Base-by-base conservation (phyloP, 2,888 invertebrate genomes). In the Orchesellides sinensis region DNA sequence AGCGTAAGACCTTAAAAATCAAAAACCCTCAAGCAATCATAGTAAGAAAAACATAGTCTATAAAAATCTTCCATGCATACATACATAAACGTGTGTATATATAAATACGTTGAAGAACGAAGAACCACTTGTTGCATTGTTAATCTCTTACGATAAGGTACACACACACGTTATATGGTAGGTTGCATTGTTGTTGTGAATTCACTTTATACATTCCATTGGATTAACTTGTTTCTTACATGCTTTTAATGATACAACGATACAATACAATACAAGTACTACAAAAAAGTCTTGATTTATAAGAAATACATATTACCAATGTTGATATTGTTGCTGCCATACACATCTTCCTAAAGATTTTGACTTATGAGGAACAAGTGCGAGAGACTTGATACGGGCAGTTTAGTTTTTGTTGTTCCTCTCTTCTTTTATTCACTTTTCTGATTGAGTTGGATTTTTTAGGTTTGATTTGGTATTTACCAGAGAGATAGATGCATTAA, bases 121-220 rank as follows among this genome's bases (percentile, higher is more conserved):
- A n/a, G n/a, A n/a, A 21, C 17, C 69, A 69, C 69, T 69, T 69
- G 69, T 69, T 69, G 70, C 56, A 70, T 59, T 70, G 70, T 45
- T 59, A 14, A 52, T 47, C 8, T 47, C n/a, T 17, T 47, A n/a
- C n/a, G n/a, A n/a, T n/a, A n/a, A n/a, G n/a, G n/a, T n/a, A n/a
- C n/a, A n/a, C n/a, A n/a, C n/a, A n/a, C n/a, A n/a, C n/a, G n/a
- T n/a, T n/a, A n/a, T n/a, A n/a, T n/a, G n/a, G n/a, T 40, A 40
- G n/a, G 40, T n/a, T 5, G 40, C n/a, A 40, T n/a, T 40, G 40
- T 14, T n/a, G 40, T n/a, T n/a, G 40, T 40, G 40, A 14, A 10
- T 40, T 40, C 2, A n/a, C n/a, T n/a, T 32, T 32, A 32, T 32
- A 5, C 32, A 32, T 6, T 32, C 32, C 32, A 32, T 6, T 32